Evolutionary conservation across 2,797 vertebrate genomes (phyloP).

Genomic region (Sebastes jordani): DNA sequence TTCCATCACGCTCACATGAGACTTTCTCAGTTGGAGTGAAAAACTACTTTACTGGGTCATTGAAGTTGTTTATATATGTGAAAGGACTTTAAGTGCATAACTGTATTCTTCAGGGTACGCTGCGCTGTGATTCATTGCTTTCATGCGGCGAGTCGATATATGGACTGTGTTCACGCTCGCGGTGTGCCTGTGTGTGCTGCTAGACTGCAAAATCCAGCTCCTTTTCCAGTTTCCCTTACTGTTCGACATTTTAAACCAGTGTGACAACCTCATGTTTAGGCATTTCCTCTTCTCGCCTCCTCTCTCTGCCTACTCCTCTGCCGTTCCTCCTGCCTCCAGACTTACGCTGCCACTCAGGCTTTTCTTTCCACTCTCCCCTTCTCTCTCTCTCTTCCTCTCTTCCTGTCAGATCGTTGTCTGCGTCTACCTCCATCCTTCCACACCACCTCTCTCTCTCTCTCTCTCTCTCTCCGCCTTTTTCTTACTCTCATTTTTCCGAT

Average conservation of each 20-base stretch:
- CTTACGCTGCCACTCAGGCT: constrained; percentile 37
- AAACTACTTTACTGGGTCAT: constrained; percentile 29
- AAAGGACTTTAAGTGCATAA: constrained; percentile 27
- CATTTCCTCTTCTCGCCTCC: constrained; percentile 49
- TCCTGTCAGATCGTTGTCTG: constrained; percentile 5
- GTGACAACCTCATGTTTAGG: constrained; percentile 66
- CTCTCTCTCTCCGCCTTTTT: neutral
- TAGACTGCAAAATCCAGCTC: constrained; percentile 41
- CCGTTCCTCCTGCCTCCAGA: constrained; percentile 25
- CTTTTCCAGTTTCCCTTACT: constrained; percentile 49
- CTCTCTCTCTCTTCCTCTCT: neutral
- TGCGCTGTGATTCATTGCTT: constrained; percentile 59
- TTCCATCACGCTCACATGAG: neutral
- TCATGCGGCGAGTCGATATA: constrained; percentile 27
- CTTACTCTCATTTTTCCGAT: neutral
- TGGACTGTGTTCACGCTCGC: constrained; percentile 24
- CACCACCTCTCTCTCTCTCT: neutral
- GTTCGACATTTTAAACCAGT: constrained; percentile 64
- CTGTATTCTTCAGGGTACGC: constrained; percentile 43
- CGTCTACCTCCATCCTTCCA: constrained; percentile 5
- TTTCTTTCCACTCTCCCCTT: neutral
- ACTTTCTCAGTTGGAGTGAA: constrained; percentile 29
- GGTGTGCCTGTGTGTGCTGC: constrained; percentile 5
- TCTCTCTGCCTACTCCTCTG: constrained; percentile 28
- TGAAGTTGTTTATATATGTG: constrained; percentile 46